A percentile compares a stretch with the other conserved stretches of the same genome.
phyloP scores from a whole-genome alignment of 2,797 vertebrate species.

The Anabas testudineus region DNA sequence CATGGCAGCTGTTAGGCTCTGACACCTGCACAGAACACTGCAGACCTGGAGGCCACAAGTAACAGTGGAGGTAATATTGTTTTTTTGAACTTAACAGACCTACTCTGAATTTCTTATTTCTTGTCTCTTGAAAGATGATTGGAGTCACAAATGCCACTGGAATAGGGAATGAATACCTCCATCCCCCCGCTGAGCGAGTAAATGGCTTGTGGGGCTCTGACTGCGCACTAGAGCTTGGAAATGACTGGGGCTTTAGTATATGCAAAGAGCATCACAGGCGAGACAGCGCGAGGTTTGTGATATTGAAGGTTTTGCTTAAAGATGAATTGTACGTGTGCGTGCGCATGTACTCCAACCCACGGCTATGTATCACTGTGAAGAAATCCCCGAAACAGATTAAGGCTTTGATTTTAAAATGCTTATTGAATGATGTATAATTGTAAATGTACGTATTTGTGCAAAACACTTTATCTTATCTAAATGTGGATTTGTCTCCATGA shows the following conservation, averaged over 20 bases:
- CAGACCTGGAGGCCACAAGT: constrained; percentile 29
- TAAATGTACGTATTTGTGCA: not conserved
- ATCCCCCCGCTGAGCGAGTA: constrained; percentile 54
- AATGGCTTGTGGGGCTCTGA: constrained; percentile 56
- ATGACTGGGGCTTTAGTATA: constrained; percentile 42
- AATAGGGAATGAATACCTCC: constrained; percentile 47
- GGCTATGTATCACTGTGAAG: constrained; percentile 4
- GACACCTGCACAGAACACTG: constrained; percentile 3
- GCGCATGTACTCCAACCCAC: constrained; percentile 8
- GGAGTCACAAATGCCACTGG: constrained; percentile 48
- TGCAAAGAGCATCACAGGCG: constrained; percentile 48
- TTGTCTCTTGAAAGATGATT: constrained; percentile 44
- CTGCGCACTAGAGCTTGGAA: constrained; percentile 26
- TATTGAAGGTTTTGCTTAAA: constrained; percentile 48
- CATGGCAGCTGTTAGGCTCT: constrained; percentile 5
- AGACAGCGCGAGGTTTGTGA: constrained; percentile 41
- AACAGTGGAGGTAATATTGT: constrained; percentile 11
- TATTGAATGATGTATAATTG: constrained; percentile 33
- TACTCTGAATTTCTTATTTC: constrained; percentile 27
- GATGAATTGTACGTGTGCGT: constrained; percentile 20
- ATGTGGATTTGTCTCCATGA: constrained; percentile 28
- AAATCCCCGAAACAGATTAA: constrained; percentile 7
- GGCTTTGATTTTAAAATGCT: constrained; percentile 44
- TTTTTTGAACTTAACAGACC: constrained; percentile 21
- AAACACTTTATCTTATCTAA: constrained; percentile 44